A percentile compares a stretch with the other conserved stretches of the same genome.
Evolutionary conservation across 2,113 vertebrate species (phyloP).

Genomic region (Saguinus imperator): DNA sequence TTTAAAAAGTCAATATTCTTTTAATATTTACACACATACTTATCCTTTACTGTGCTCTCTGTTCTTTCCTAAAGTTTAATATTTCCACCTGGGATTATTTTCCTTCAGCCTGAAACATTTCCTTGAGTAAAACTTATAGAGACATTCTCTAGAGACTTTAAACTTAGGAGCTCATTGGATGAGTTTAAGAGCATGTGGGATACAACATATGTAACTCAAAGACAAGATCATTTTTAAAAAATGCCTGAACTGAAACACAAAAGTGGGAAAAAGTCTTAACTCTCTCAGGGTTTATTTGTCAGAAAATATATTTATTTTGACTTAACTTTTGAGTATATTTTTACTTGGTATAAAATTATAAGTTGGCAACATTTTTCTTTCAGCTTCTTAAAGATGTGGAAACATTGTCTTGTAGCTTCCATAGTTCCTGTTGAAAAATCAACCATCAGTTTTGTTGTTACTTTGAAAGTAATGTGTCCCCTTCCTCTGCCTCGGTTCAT

Average conservation of each 20-base stretch:
- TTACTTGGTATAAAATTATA: not conserved
- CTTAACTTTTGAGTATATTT: not conserved
- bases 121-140: not conserved
- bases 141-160: not conserved
- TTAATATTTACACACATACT: not conserved
- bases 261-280: not conserved
- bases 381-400: not conserved
- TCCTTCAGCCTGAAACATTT: not conserved
- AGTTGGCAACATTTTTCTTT: not conserved
- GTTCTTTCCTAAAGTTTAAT: not conserved
- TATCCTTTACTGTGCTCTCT: not conserved
- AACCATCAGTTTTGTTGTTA: not conserved
- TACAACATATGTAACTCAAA: too few relatives aligned
- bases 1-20: slow-evolving; percentile 20
- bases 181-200: too few relatives aligned
- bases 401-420: not conserved
- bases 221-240: too few relatives aligned
- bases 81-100: not conserved
- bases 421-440: not conserved
- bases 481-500: not conserved
- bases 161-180: too few relatives aligned
- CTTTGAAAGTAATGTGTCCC: not conserved
- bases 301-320: slow-evolving; percentile 31
- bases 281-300: not conserved
- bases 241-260: too few relatives aligned